These are phyloP conservation scores for Rhamphomyia laevipes DNA, from an alignment of 2,888 invertebrate species.

Conservation along the genomic window DNA sequence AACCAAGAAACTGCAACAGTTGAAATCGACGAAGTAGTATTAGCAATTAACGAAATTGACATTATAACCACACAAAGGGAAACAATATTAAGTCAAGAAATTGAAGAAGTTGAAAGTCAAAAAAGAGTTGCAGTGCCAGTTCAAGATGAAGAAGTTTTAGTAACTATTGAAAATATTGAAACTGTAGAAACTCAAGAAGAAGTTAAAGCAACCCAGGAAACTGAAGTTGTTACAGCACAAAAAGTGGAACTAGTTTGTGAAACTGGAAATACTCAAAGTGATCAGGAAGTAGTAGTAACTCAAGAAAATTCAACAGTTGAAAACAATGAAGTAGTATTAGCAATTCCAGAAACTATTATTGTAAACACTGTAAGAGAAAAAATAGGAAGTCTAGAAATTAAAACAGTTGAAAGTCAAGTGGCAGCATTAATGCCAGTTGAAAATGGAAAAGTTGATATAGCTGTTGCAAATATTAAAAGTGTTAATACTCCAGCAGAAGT, in stretches of 20 bases:
- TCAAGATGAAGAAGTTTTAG: background rate
- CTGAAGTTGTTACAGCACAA: background rate
- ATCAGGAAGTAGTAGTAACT: too few species aligned
- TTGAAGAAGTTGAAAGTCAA: background rate
- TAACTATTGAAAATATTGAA: too few species aligned
- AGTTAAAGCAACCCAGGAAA: too few species aligned
- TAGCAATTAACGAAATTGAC: background rate
- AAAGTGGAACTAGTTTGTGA: background rate
- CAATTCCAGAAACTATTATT: too few species aligned
- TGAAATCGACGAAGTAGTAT: background rate
- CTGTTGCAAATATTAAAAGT: too few species aligned
- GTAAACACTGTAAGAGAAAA: too few species aligned
- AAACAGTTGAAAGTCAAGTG: background rate
- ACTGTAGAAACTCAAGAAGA: background rate
- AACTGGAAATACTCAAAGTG: too few species aligned
- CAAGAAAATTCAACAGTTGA: too few species aligned
- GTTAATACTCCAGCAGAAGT: background rate
- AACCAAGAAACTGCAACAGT: too few species aligned
- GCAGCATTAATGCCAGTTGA: background rate
- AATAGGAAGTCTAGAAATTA: background rate
- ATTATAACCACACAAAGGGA: background rate
- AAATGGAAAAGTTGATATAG: background rate
- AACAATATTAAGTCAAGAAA: background rate
- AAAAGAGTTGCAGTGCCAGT: background rate
- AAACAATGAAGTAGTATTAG: too few species aligned